Conservation (phyloP, 2,113 vertebrate species). For the Pao palembangensis region DNA sequence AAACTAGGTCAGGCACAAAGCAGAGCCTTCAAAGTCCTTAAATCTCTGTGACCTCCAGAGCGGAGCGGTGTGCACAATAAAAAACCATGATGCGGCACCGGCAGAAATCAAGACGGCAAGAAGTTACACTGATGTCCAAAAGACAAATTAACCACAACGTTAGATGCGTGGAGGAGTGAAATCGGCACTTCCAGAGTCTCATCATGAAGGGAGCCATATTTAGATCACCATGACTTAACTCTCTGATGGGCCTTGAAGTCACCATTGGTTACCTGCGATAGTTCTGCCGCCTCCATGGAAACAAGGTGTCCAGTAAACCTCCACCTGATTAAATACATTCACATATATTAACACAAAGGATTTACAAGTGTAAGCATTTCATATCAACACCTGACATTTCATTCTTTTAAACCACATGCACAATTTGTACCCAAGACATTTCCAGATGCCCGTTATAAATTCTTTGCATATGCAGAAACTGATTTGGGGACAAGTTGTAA, state of each 20-base stretch:
- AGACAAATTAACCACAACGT: slow-evolving; percentile 1
- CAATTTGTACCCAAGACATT: not conserved
- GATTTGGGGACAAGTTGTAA: not conserved
- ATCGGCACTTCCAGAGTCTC: not conserved
- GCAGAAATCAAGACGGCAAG: slow-evolving; percentile 14
- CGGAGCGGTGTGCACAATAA: slow-evolving; percentile 13
- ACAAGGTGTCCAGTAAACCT: not conserved
- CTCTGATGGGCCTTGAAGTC: slow-evolving; percentile 37
- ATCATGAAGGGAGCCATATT: slow-evolving; percentile 32
- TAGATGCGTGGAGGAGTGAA: too few species aligned
- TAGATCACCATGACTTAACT: slow-evolving; percentile 58
- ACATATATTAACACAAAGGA: not conserved
- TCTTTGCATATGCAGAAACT: not conserved
- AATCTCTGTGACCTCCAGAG: slow-evolving; percentile 48
- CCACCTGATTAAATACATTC: not conserved
- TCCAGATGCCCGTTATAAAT: not conserved
- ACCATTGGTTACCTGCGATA: slow-evolving; percentile 57
- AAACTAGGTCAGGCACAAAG: slow-evolving; percentile 53
- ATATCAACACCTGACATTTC: not conserved
- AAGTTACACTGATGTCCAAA: slow-evolving; percentile 15
- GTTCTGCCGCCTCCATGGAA: slow-evolving; percentile 24
- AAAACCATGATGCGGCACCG: slow-evolving; percentile 14
- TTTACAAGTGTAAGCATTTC: not conserved
- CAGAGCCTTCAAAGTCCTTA: slow-evolving; percentile 31
- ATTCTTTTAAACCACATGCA: not conserved